Conservation (phyloP, 1,140 invertebrate species). For the Procambarus virginalis region DNA sequence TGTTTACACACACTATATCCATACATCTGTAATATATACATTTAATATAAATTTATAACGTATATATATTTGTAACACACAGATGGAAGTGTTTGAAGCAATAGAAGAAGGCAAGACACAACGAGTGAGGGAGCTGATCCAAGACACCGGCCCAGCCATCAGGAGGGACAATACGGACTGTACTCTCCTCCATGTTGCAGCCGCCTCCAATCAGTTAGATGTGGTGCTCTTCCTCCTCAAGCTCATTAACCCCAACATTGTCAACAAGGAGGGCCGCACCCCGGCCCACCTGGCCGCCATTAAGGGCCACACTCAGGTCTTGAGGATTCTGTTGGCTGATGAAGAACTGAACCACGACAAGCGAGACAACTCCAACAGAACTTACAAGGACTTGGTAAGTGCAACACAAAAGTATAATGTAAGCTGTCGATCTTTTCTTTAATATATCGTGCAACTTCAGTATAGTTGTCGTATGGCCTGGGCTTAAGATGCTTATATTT, state of each 20-base stretch:
- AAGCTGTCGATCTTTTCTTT: neutral
- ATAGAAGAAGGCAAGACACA: conserved; percentile 21
- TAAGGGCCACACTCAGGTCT: conserved; percentile 47
- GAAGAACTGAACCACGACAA: conserved; percentile 27
- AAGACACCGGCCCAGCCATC: conserved; percentile 33
- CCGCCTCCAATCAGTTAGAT: conserved; percentile 12
- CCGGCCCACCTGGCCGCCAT: conserved; percentile 50
- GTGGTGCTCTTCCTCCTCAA: conserved; percentile 39
- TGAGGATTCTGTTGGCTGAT: conserved; percentile 44
- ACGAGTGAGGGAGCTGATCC: conserved; percentile 20
- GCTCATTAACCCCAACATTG: conserved; percentile 36
- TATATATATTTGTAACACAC: neutral
- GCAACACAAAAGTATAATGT: neutral
- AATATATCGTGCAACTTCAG: no score
- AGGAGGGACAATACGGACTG: conserved; percentile 8
- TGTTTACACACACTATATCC: no score
- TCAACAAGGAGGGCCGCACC: conserved; percentile 46
- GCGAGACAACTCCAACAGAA: conserved; percentile 10
- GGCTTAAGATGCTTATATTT: neutral
- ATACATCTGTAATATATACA: no score
- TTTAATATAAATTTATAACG: no score
- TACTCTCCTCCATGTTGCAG: conserved; percentile 36
- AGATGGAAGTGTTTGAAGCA: conserved; percentile 29
- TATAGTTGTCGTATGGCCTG: no score
- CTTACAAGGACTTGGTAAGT: conserved; percentile 37